Evolutionary conservation across 2,888 invertebrate species (phyloP).

Genomic region (Drosophila gaucha): DNA sequence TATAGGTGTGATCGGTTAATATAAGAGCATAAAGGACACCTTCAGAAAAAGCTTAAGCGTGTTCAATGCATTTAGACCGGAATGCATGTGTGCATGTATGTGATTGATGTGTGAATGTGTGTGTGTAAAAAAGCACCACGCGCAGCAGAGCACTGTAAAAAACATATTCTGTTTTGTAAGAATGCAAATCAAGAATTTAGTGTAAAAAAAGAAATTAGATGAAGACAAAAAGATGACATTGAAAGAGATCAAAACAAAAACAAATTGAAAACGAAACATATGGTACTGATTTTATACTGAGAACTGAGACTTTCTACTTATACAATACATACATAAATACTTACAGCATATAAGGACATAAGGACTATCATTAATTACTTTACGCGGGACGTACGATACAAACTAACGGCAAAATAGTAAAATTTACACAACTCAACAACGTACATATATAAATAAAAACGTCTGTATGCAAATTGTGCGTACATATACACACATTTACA

Average conservation of each 20-base stretch:
- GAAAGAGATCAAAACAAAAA: constrained; percentile 45
- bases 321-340: constrained; percentile 60
- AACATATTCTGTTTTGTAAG: constrained; percentile 59
- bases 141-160: constrained; percentile 60
- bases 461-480: constrained; percentile 14
- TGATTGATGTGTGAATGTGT: constrained; percentile 21
- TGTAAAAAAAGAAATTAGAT: constrained; percentile 33
- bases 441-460: constrained; percentile 6
- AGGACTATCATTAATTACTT: constrained; percentile 67
- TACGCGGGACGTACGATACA: constrained; percentile 55
- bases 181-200: constrained; percentile 37
- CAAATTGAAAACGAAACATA: constrained; percentile 64
- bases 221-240: constrained; percentile 31
- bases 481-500: neutral
- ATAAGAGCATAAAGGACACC: neutral
- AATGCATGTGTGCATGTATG: constrained; percentile 19
- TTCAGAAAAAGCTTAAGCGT: neutral
- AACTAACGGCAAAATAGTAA: constrained; percentile 69
- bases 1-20: constrained; percentile 14
- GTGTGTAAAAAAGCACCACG: constrained; percentile 74
- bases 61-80: constrained; percentile 8
- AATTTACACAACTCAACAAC: constrained; percentile 63
- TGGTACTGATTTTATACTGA: constrained; percentile 81
- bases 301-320: constrained; percentile 78
- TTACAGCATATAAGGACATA: constrained; percentile 62